phyloP scores from a whole-genome alignment of 2,888 invertebrate genomes.

The Athalia cordata region DNA sequence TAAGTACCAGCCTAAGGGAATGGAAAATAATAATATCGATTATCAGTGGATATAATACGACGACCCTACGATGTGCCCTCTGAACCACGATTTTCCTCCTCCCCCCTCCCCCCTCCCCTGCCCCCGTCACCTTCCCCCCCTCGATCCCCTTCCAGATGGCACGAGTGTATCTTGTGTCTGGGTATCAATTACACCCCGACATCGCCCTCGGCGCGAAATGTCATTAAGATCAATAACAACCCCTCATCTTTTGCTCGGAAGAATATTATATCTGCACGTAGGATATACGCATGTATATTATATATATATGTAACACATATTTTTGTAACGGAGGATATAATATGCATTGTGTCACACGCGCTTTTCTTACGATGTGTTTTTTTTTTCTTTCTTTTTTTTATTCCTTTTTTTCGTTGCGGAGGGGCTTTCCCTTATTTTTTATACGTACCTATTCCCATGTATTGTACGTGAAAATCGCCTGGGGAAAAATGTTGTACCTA shows the following conservation, averaged over 20 bases:
- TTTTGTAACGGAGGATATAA: neutral
- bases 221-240: slow-evolving; percentile 70
- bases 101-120: neutral
- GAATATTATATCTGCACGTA: slow-evolving; percentile 21
- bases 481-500: neutral
- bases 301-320: neutral
- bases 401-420: neutral
- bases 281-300: neutral
- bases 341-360: slow-evolving; percentile 22
- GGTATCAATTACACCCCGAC: slow-evolving; percentile 67
- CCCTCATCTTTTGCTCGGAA: slow-evolving; percentile 41
- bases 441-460: too few relatives aligned
- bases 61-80: neutral
- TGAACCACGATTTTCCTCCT: neutral
- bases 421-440: too few relatives aligned
- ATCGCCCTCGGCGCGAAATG: slow-evolving; percentile 67
- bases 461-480: neutral
- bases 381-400: neutral
- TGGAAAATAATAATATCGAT: slow-evolving; percentile 34
- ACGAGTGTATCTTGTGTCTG: slow-evolving; percentile 53
- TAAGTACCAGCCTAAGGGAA: neutral
- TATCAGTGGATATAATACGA: neutral
- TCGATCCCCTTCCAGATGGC: neutral
- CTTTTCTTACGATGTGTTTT: neutral
- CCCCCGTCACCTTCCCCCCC: neutral